Conservation (phyloP, 2,797 vertebrate genomes). For the Sebastes hubbsi region DNA sequence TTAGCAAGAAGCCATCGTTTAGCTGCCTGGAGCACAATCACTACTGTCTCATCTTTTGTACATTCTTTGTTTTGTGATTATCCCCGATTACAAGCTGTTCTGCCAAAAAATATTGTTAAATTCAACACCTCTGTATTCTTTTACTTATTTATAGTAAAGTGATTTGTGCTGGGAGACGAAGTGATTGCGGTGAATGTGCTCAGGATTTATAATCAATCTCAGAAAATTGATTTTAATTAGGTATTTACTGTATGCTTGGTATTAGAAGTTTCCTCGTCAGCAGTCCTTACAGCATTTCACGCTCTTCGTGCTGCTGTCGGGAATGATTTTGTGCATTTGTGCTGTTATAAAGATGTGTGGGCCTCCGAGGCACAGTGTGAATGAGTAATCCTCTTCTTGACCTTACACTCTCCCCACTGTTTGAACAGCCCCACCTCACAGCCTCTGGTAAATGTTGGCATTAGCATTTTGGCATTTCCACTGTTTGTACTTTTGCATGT, state of each 20-base stretch:
- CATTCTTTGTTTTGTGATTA: too few relatives aligned
- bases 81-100: too few relatives aligned
- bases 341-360: conserved; percentile 23
- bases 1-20: too few relatives aligned
- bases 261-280: neutral
- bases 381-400: conserved; percentile 75
- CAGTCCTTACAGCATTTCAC: neutral
- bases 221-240: neutral
- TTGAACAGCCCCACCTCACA: conserved; percentile 77
- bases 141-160: too few relatives aligned
- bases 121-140: too few relatives aligned
- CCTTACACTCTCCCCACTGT: conserved; percentile 74
- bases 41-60: too few relatives aligned
- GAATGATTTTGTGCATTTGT: conserved; percentile 16
- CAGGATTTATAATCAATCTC: neutral
- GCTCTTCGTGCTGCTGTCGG: conserved; percentile 5
- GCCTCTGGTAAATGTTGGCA: conserved; percentile 84
- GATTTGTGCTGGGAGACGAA: too few relatives aligned
- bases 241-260: neutral
- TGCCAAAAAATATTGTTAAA: too few relatives aligned
- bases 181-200: too few relatives aligned
- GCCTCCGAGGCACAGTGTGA: conserved; percentile 48
- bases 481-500: conserved; percentile 65
- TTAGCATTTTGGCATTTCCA: conserved; percentile 88
- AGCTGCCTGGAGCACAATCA: too few relatives aligned